Percentiles rank a stretch among this genome's conserved stretches.
Conservation (phyloP, 2,888 invertebrate genomes). For the Leuctra nigra region DNA sequence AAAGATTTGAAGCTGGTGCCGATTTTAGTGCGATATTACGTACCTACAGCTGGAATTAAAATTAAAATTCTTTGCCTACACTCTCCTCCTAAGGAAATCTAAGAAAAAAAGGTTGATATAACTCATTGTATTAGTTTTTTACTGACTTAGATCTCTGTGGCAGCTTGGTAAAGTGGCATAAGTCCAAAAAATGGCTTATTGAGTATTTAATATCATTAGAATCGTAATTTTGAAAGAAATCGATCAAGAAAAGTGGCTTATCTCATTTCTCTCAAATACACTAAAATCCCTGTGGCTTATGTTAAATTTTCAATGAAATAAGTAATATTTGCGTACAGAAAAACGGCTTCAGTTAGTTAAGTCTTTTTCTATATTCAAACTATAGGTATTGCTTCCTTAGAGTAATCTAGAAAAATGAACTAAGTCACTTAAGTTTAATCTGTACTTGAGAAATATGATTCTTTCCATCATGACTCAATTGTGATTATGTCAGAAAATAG, state of each 20-base stretch:
- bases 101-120: no score
- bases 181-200: slow-evolving; percentile 1
- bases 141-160: no score
- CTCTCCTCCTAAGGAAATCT: no score
- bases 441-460: no score
- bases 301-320: background rate
- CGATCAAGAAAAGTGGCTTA: background rate
- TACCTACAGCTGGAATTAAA: slow-evolving; percentile 6
- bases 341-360: slow-evolving; percentile 1
- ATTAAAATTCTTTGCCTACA: no score
- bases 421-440: slow-evolving; percentile 2
- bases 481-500: background rate
- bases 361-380: background rate
- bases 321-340: background rate
- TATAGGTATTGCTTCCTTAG: no score
- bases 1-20: slow-evolving; percentile 12
- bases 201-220: background rate
- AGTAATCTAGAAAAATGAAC: background rate
- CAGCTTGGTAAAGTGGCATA: background rate
- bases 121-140: no score
- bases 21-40: slow-evolving; percentile 7
- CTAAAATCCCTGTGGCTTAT: background rate
- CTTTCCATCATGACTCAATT: no score
- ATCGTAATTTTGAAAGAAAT: background rate
- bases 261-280: background rate